Conservation (phyloP, 2,888 invertebrate genomes). For the Trissolcus japonicus region DNA sequence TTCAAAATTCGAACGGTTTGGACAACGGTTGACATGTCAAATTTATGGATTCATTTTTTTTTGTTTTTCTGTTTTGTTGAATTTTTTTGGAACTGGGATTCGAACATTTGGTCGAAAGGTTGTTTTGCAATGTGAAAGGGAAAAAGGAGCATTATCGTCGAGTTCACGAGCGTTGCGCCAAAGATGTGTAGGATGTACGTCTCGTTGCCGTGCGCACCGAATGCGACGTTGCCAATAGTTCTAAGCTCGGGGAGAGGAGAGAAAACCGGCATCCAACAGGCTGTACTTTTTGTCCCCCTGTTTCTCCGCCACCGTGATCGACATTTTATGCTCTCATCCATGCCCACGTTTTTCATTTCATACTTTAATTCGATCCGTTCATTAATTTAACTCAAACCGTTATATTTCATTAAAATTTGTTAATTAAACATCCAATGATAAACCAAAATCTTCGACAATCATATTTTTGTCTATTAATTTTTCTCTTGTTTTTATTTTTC, state of each 20-base stretch:
- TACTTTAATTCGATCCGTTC: not conserved
- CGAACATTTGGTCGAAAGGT: too few species aligned
- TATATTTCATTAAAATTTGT: not conserved
- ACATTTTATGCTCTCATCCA: conserved; percentile 9
- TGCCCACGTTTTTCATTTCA: not conserved
- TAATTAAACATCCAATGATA: too few species aligned
- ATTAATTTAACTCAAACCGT: not conserved
- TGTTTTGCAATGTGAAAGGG: too few species aligned
- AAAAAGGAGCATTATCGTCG: too few species aligned
- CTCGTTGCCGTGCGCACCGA: not conserved
- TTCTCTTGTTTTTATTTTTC: not conserved
- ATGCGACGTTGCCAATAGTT: conserved; percentile 21
- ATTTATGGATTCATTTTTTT: too few species aligned
- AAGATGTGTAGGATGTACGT: too few species aligned
- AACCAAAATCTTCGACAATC: too few species aligned
- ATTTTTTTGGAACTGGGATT: too few species aligned
- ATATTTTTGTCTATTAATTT: too few species aligned
- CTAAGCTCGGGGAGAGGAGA: not conserved
- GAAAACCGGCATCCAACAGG: conserved; percentile 16
- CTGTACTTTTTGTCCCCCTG: not conserved
- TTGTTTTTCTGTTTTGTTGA: too few species aligned
- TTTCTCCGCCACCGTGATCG: conserved; percentile 10
- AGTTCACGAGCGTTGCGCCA: not conserved
- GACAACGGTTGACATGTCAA: too few species aligned
- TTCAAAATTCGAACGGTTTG: too few species aligned